These are phyloP conservation scores for Myotis myotis DNA, from an alignment of 2,797 vertebrate genomes.

Conservation along the genomic window DNA sequence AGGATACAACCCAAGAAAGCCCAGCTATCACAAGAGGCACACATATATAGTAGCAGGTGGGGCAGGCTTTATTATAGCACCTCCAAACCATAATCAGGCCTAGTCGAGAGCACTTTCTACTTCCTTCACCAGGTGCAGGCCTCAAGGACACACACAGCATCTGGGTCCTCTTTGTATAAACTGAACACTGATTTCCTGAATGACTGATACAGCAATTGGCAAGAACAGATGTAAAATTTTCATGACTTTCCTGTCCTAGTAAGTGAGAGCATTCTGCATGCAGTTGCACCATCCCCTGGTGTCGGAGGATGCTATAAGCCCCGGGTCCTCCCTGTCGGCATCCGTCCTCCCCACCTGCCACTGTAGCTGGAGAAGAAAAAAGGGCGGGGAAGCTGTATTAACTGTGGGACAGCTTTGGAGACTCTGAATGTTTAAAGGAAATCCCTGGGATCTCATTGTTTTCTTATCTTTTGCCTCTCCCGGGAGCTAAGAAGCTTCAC, in stretches of 20 bases:
- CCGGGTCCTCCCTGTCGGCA: neutral
- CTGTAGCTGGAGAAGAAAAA: neutral
- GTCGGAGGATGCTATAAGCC: too few species aligned
- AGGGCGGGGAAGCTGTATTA: neutral
- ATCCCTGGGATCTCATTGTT: too few species aligned
- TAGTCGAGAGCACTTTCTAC: neutral
- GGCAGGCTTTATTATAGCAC: neutral
- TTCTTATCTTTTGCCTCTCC: neutral
- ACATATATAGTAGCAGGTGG: neutral
- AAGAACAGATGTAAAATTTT: neutral
- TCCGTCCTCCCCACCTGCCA: neutral
- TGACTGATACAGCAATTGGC: neutral
- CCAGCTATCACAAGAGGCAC: neutral
- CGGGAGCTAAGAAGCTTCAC: neutral
- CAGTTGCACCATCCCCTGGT: neutral
- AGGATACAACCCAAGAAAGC: neutral
- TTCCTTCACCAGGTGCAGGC: accelerated
- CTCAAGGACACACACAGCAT: neutral
- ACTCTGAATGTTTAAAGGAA: neutral
- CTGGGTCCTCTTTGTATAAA: neutral
- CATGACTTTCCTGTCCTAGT: neutral
- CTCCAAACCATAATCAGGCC: neutral
- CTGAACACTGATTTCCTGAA: neutral
- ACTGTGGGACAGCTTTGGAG: neutral
- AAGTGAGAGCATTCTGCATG: neutral